Conservation (phyloP, 2,888 invertebrate species). For the Eupeodes luniger region DNA sequence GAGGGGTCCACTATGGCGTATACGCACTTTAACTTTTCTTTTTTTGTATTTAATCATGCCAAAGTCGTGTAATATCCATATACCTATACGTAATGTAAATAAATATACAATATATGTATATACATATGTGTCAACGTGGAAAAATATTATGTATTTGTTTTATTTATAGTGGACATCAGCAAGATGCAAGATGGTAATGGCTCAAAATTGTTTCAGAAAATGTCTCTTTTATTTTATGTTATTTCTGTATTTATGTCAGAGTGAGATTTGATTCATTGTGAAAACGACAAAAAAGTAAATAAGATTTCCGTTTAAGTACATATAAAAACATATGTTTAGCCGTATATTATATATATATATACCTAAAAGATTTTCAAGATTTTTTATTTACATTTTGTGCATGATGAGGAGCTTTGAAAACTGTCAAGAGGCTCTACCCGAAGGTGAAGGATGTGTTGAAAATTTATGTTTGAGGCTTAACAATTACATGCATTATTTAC, state of each 20-base stretch:
- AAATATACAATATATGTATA: too few species aligned
- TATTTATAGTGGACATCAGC: conserved; percentile 43
- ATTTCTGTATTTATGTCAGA: conserved; percentile 37
- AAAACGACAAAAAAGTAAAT: conserved; percentile 9
- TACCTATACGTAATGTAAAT: too few species aligned
- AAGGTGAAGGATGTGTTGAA: background rate
- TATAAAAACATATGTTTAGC: too few species aligned
- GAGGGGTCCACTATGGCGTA: conserved; percentile 27
- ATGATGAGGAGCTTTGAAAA: background rate
- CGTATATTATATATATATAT: too few species aligned
- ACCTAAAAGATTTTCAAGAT: background rate
- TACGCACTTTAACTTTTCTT: conserved; percentile 46
- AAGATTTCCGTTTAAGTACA: background rate
- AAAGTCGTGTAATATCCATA: background rate
- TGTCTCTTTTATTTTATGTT: conserved; percentile 28
- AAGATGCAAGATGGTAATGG: conserved; percentile 6
- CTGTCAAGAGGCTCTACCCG: conserved; percentile 3
- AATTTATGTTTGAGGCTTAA: conserved; percentile 11
- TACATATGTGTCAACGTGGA: background rate
- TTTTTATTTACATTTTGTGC: background rate
- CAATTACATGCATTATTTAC: background rate
- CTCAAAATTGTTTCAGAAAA: conserved; percentile 41
- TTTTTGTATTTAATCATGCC: conserved; percentile 19
- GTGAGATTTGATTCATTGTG: conserved; percentile 43
- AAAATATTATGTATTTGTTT: conserved; percentile 13